Evolutionary conservation across 2,888 invertebrate genomes (phyloP).

Genomic region (Drosophila percnosoma): DNA sequence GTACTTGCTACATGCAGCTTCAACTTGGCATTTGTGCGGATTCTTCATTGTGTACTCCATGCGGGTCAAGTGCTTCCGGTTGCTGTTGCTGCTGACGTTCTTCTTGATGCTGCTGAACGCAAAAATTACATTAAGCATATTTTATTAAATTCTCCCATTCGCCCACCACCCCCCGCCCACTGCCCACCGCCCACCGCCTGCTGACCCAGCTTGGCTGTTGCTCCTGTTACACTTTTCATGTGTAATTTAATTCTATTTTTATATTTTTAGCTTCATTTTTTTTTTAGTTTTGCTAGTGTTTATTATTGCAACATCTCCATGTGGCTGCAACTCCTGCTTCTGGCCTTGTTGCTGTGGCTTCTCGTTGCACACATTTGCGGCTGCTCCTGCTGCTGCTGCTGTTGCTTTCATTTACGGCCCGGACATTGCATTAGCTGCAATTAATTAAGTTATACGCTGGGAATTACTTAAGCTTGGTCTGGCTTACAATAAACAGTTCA

Average conservation of each 20-base stretch:
- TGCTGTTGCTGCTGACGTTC: conserved; percentile 18
- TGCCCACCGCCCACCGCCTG: not conserved
- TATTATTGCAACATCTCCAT: conserved; percentile 47
- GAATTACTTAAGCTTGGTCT: conserved; percentile 63
- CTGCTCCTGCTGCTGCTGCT: conserved; percentile 26
- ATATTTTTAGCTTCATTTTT: conserved; percentile 1
- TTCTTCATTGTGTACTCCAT: conserved; percentile 39
- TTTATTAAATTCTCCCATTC: conserved; percentile 71
- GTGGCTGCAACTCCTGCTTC: conserved; percentile 17
- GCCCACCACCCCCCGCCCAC: conserved; percentile 6
- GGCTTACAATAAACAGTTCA: conserved; percentile 73
- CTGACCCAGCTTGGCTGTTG: conserved; percentile 16
- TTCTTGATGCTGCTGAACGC: conserved; percentile 18
- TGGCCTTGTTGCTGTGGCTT: conserved; percentile 15
- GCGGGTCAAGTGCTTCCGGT: conserved; percentile 58
- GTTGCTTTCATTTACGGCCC: conserved; percentile 23
- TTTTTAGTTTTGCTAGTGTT: conserved; percentile 17
- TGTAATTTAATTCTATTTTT: conserved; percentile 58
- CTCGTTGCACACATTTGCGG: conserved; percentile 53
- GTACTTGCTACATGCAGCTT: conserved; percentile 24
- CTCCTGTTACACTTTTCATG: conserved; percentile 56
- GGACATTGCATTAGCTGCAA: conserved; percentile 75
- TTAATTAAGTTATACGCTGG: conserved; percentile 74
- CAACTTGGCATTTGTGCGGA: conserved; percentile 43
- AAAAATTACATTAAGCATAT: conserved; percentile 76